Conservation (phyloP, 2,888 invertebrate genomes). For the Xanthorhoe spadicearia region DNA sequence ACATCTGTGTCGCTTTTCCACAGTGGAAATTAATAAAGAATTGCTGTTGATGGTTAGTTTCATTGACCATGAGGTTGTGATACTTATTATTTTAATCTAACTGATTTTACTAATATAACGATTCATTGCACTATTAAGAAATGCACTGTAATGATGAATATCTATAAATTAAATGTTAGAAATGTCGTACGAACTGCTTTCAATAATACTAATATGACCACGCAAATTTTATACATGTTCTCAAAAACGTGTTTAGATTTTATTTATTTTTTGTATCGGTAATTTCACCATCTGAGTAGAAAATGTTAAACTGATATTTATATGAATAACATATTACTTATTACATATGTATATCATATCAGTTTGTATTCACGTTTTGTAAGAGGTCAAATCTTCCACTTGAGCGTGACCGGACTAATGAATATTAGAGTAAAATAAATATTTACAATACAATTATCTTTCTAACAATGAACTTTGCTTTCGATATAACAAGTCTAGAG, state of each 20-base stretch:
- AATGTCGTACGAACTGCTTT: too few species aligned
- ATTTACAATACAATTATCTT: conserved; percentile 6
- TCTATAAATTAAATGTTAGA: background rate
- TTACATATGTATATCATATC: background rate
- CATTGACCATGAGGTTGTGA: conserved; percentile 17
- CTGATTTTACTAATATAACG: background rate
- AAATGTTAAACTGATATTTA: too few species aligned
- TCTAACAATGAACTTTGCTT: conserved; percentile 24
- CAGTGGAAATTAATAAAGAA: conserved; percentile 47
- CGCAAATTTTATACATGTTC: too few species aligned
- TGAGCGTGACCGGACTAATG: background rate
- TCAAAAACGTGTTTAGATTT: too few species aligned
- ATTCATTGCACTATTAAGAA: conserved; percentile 1
- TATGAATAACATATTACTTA: too few species aligned
- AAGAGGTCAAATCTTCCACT: background rate
- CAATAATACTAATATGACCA: too few species aligned
- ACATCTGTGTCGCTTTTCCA: conserved; percentile 44
- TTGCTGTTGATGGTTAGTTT: conserved; percentile 48
- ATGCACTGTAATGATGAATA: conserved; percentile 3
- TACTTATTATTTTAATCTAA: conserved; percentile 3
- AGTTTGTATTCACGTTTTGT: background rate
- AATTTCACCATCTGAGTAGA: too few species aligned
- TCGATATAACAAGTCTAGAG: conserved; percentile 13
- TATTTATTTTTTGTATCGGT: too few species aligned
- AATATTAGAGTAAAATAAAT: background rate